Evolutionary conservation across 2,113 vertebrate species (phyloP).

Genomic region (Lepisosteus osseus): DNA sequence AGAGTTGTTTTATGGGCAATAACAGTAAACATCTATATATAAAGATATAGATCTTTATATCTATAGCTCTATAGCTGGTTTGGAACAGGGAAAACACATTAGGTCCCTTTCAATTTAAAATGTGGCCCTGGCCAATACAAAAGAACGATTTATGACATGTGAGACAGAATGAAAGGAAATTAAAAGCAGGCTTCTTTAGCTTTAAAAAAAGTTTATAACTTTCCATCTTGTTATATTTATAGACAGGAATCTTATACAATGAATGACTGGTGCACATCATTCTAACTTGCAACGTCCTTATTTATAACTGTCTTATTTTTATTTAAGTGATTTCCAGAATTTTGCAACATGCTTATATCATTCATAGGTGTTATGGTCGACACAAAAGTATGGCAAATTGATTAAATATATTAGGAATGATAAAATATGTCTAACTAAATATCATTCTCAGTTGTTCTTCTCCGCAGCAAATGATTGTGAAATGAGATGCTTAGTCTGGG

Average conservation of each 20-base stretch:
- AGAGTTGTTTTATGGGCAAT: too few species aligned
- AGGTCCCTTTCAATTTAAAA: conserved; percentile 5
- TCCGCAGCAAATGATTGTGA: too few species aligned
- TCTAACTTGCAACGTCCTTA: conserved; percentile 4
- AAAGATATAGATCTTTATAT: too few species aligned
- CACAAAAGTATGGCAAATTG: not conserved
- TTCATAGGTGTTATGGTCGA: not conserved
- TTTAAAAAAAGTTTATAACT: conserved; percentile 5
- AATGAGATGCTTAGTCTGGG: too few species aligned
- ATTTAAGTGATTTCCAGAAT: not conserved
- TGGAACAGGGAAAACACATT: conserved; percentile 13
- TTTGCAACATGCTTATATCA: not conserved
- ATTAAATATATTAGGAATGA: not conserved
- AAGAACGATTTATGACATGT: not conserved
- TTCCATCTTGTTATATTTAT: conserved; percentile 12
- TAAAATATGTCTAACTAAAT: not conserved
- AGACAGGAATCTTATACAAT: not conserved
- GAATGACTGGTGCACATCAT: conserved; percentile 11
- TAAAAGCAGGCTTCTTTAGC: conserved; percentile 9
- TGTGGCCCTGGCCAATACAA: conserved; percentile 12
- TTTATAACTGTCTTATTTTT: not conserved
- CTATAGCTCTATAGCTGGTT: not conserved
- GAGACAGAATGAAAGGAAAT: conserved; percentile 12
- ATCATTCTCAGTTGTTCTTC: too few species aligned
- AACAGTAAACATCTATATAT: too few species aligned